Evolutionary conservation across 1,140 invertebrate genomes (phyloP), one percentile per base, ranked within the genome.

Genomic region (Aplysia californica): DNA sequence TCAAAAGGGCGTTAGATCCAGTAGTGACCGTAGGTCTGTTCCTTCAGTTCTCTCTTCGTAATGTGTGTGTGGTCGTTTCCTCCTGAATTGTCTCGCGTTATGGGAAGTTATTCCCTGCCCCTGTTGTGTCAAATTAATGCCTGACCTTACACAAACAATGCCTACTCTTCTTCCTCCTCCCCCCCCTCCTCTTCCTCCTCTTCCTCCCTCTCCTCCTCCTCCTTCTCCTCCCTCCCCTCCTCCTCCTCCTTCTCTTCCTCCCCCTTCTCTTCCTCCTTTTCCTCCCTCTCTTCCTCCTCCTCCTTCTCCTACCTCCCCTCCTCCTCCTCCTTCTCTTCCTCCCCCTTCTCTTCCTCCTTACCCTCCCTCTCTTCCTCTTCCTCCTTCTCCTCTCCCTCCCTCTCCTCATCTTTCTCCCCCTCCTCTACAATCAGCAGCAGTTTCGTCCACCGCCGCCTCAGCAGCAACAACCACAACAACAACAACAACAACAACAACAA

Each of bases 161-260:
- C n/a, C n/a, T n/a, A n/a, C 35, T 69, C 67, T 69, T n/a, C 44
- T n/a, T 69, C 67, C 44, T 39, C 44, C 67, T 69, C 38, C 36
- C 67, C 23, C 67, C 41, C 31, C 41, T 70, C 31, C 35, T 44
- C 39, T 26, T 44, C 67, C 23, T 10, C 36, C 39, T 69, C 67
- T 69, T 41, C 44, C 67, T 69, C 15, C 44, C 33, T 41, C 15
- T 69, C 33, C 44, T 6, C 44, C 67, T 69, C 36, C 21, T n/a
- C n/a, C 35, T 41, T 61, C 58, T 6, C 58, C 58, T 61, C 58
- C 58, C 58, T 61, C 58, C 58, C 6, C 20, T 6, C 10, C 29
- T n/a, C n/a, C 10, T 66, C 33, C 4, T 36, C 64, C 64, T 35
- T 23, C 26, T 73, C 26, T 38, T 65, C 31, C 29, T 6, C 64